These are phyloP conservation scores for Rotaria magnacalcarata DNA, from an alignment of 2,888 invertebrate species.

Conservation along the genomic window DNA sequence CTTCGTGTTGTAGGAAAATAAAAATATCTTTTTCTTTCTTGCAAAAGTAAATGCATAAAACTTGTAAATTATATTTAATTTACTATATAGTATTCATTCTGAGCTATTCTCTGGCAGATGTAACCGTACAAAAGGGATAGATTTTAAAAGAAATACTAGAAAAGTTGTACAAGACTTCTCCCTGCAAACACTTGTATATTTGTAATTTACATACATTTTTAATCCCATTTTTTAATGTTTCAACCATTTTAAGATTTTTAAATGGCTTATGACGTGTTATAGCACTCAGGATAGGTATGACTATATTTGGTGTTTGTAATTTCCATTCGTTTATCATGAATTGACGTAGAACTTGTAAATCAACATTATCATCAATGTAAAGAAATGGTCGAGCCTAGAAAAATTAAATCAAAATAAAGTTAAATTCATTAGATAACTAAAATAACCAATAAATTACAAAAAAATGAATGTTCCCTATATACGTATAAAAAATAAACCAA, in stretches of 20 bases:
- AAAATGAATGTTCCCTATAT: too few relatives aligned
- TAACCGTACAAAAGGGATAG: too few relatives aligned
- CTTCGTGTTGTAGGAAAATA: too few relatives aligned
- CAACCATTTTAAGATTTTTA: constrained; percentile 50
- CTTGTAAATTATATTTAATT: too few relatives aligned
- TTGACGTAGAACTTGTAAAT: background rate
- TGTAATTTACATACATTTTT: constrained; percentile 49
- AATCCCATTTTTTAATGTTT: constrained; percentile 52
- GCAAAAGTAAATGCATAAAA: too few relatives aligned
- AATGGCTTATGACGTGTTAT: constrained; percentile 50
- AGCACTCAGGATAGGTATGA: constrained; percentile 51
- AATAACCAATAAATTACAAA: background rate
- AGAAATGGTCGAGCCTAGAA: constrained; percentile 26
- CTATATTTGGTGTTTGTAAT: constrained; percentile 51
- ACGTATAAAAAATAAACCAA: background rate
- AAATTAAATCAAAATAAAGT: background rate
- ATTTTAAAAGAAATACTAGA: background rate
- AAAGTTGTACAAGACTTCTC: background rate
- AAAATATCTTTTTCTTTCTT: too few relatives aligned
- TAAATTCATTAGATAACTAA: background rate
- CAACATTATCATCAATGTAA: background rate
- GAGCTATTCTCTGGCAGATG: too few relatives aligned
- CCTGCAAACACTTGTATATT: background rate
- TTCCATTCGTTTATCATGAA: constrained; percentile 51
- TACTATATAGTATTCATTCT: too few relatives aligned